A percentile compares a stretch with the other conserved stretches of the same genome.
Conservation (phyloP, 1,140 invertebrate species). For the Luehdorfia chinensis region DNA sequence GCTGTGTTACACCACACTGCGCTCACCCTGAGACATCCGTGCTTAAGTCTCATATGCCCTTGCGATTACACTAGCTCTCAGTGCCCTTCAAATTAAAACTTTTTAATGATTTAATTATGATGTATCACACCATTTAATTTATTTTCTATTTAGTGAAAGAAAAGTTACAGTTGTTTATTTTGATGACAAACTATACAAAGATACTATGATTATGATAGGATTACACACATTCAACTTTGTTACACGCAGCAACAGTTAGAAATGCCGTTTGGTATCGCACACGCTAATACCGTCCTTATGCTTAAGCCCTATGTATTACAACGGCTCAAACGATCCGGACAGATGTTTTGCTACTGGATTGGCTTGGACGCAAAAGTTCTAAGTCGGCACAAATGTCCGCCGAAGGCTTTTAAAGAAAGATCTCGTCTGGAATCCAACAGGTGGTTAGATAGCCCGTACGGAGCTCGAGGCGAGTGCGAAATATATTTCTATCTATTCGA, state of each 20-base stretch:
- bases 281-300: background rate
- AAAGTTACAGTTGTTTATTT: no score
- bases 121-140: no score
- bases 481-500: conserved; percentile 5
- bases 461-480: background rate
- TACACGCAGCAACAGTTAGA: background rate
- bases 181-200: no score
- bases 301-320: background rate
- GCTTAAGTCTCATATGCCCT: no score
- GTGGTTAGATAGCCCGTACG: conserved; percentile 20
- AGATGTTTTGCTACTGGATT: conserved; percentile 21
- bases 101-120: no score
- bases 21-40: no score
- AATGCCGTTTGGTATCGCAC: no score
- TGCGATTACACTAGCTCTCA: no score
- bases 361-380: conserved; percentile 33
- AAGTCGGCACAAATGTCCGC: conserved; percentile 13
- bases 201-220: no score
- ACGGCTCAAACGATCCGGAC: background rate
- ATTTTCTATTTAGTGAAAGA: no score
- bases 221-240: conserved; percentile 3
- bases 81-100: no score
- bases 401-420: conserved; percentile 25
- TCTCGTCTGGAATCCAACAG: conserved; percentile 28
- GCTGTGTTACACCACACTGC: no score